These are phyloP conservation scores for Epinephelus awoara DNA, from an alignment of 2,797 vertebrate species.

Conservation along the genomic window DNA sequence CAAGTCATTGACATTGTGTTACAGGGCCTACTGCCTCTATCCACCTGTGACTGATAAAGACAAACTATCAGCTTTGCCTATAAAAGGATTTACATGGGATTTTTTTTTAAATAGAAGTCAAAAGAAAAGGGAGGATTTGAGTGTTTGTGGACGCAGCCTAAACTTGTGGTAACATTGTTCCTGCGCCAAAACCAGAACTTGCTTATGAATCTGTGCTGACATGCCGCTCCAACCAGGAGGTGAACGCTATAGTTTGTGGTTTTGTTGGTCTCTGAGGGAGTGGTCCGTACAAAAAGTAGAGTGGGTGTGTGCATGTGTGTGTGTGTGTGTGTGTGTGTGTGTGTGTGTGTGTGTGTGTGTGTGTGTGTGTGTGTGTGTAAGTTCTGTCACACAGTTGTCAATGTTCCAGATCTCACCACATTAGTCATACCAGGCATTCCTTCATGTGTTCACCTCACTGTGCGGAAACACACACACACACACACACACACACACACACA, in stretches of 20 bases:
- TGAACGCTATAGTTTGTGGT: conserved; percentile 58
- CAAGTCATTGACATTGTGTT: not conserved
- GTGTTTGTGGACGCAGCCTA: conserved; percentile 3
- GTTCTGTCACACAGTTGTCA: conserved; percentile 63
- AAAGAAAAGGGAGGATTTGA: conserved; percentile 14
- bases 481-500: conserved; percentile 7
- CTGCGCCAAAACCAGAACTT: conserved; percentile 49
- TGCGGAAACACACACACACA: conserved; percentile 9
- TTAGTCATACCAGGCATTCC: conserved; percentile 79
- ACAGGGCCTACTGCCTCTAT: not conserved
- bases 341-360: conserved; percentile 20
- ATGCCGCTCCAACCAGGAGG: conserved; percentile 24
- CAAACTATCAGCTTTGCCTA: too few relatives aligned
- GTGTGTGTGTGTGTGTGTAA: conserved; percentile 12
- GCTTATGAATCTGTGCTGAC: conserved; percentile 43
- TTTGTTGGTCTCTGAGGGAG: conserved; percentile 67
- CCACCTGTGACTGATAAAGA: conserved; percentile 3
- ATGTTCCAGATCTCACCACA: conserved; percentile 74
- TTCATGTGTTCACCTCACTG: conserved; percentile 59
- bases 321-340: conserved; percentile 4
- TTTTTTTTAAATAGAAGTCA: conserved; percentile 12
- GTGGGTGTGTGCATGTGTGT: conserved; percentile 31
- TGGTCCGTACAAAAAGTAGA: conserved; percentile 50
- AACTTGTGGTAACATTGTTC: not conserved
- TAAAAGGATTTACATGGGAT: not conserved